These are phyloP conservation scores for Apogon talboti DNA, from an alignment of 2,797 vertebrate species.

Conservation along the genomic window DNA sequence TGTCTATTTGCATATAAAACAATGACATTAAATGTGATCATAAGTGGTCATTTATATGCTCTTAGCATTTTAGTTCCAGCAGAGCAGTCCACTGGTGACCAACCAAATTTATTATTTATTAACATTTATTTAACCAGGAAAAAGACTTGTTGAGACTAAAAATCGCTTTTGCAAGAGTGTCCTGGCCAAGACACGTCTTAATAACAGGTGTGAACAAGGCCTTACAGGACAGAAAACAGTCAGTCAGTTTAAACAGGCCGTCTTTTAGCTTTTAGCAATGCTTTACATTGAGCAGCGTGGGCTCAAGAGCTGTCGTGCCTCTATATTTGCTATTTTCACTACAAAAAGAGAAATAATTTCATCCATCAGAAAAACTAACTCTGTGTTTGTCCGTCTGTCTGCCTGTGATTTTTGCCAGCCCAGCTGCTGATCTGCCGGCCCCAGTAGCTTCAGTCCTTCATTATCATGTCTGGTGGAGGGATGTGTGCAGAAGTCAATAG, in stretches of 20 bases:
- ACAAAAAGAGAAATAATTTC: slow-evolving; percentile 34
- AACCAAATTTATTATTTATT: too few species aligned
- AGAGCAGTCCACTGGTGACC: too few species aligned
- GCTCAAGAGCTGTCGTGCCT: slow-evolving; percentile 15
- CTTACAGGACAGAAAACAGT: background rate
- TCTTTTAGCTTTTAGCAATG: slow-evolving; percentile 22
- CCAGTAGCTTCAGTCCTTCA: slow-evolving; percentile 48
- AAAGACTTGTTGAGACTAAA: too few species aligned
- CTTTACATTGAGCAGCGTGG: slow-evolving; percentile 19
- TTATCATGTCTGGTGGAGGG: slow-evolving; percentile 57
- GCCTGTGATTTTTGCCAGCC: slow-evolving; percentile 43
- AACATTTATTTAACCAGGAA: too few species aligned
- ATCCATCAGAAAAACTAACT: slow-evolving; percentile 30
- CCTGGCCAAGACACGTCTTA: too few species aligned
- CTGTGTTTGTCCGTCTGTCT: slow-evolving; percentile 41
- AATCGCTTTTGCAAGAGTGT: too few species aligned
- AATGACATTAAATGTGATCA: too few species aligned
- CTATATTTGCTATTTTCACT: slow-evolving; percentile 17
- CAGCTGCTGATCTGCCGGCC: slow-evolving; percentile 60
- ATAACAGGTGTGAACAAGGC: too few species aligned
- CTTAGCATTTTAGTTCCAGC: too few species aligned
- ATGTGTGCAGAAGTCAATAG: slow-evolving; percentile 57
- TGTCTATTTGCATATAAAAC: too few species aligned
- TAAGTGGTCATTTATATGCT: too few species aligned
- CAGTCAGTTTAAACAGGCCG: slow-evolving; percentile 17